phyloP scores from a whole-genome alignment of 2,113 vertebrate species.

The Fulmarus glacialis region DNA sequence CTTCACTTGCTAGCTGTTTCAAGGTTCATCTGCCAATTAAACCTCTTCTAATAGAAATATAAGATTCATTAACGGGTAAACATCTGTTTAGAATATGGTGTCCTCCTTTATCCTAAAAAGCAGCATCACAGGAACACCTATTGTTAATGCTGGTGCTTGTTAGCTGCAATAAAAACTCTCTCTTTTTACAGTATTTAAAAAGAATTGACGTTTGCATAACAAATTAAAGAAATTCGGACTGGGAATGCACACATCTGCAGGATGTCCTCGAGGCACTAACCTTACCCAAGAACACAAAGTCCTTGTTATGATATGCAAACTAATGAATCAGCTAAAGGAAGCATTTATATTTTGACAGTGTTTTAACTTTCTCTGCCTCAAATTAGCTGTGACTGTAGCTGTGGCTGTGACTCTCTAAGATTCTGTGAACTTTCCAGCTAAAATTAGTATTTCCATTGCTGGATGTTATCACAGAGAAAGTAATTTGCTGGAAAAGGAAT shows the following conservation, averaged over 20 bases:
- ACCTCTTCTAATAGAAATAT: not conserved
- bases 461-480: slow-evolving; percentile 20
- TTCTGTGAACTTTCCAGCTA: slow-evolving; percentile 32
- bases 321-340: slow-evolving; percentile 16
- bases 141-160: not conserved
- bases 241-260: not conserved
- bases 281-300: slow-evolving; percentile 25
- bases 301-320: slow-evolving; percentile 16
- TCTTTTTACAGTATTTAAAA: slow-evolving; percentile 34
- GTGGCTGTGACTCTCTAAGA: not conserved
- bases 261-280: slow-evolving; percentile 11
- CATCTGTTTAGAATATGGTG: not conserved
- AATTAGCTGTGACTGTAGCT: not conserved
- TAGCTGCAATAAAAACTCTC: not conserved
- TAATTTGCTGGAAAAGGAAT: slow-evolving; percentile 14
- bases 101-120: not conserved
- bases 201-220: slow-evolving; percentile 49
- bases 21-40: not conserved
- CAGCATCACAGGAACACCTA: not conserved
- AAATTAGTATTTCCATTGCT: slow-evolving; percentile 33
- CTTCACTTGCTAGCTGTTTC: not conserved
- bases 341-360: slow-evolving; percentile 40
- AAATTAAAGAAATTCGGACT: slow-evolving; percentile 24
- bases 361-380: slow-evolving; percentile 34
- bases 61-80: not conserved